Evolutionary conservation across 2,113 vertebrate genomes (phyloP), one percentile per base, ranked within the genome.

Genomic region (Calyptomena viridis): DNA sequence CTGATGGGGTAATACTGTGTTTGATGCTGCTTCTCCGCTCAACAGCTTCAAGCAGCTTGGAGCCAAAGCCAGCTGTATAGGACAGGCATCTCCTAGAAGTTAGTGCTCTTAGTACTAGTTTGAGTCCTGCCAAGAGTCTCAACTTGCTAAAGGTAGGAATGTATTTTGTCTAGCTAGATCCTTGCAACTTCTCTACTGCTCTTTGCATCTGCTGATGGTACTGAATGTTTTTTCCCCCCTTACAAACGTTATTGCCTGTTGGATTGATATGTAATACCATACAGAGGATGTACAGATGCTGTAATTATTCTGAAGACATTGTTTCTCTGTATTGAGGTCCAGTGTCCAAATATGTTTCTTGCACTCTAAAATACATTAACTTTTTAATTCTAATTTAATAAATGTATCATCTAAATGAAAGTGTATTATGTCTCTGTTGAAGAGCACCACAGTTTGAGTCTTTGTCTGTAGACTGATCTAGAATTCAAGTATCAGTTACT

Each of bases 371-470:
- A 47, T 97, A 96, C 83, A 94, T 96, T 86, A 95, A 94, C 64
- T 78, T 97, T 97, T 96, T 93, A 84, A 95, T 97, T 95, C 96
- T 98, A 97, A 98, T 96, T 98, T 97, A 98, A 98, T 97, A 98
- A 97, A 97, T 91, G 92, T 94, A 74, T 97, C 92, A 78, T 94
- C 72, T 84, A 75, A 96, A 93, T 90, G 64, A 94, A 95, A 94
- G 56, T 59, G 92, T 92, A 71, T 78, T 50, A 52, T 1, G 80
- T 96, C 52, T 96, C 46, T 89, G 44, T 93, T 92, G 91, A 86
- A 88, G 58, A 64, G n/a, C 63, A 66, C 66, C 22, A 28, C 64
- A 53, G 1, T 31, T 53, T 50, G 30, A 67, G 37, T 64, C 37
- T 52, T 59, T 47, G 20, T 76, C 31, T 49, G 1, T 9, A 31